A percentile compares a stretch with the other conserved stretches of the same genome.
These are phyloP conservation scores for Lethenteron reissneri DNA, from an alignment of 2,113 vertebrate species.

Conservation along the genomic window DNA sequence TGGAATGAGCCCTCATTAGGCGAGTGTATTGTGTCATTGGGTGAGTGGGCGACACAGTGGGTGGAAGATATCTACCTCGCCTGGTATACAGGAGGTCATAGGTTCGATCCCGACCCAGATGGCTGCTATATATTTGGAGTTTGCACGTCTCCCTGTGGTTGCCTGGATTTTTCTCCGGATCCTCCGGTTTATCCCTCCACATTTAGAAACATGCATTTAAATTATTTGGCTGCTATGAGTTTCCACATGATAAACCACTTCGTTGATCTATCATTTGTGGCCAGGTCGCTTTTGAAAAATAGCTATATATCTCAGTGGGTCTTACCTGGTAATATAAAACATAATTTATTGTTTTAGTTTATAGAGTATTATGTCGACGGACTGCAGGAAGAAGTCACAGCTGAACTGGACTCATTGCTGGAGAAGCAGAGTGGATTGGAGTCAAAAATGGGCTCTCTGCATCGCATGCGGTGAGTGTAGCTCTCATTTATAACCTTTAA, in stretches of 20 bases:
- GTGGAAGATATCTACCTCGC: too few species aligned
- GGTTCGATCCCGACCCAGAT: too few species aligned
- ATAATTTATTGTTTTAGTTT: neutral
- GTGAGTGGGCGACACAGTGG: too few species aligned
- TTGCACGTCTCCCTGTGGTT: too few species aligned
- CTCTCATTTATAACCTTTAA: neutral
- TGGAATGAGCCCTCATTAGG: too few species aligned
- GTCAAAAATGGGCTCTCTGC: slow-evolving; percentile 65
- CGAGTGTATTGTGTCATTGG: too few species aligned
- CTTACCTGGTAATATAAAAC: neutral
- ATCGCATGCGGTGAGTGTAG: slow-evolving; percentile 61
- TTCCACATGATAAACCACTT: neutral
- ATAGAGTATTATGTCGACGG: slow-evolving; percentile 5
- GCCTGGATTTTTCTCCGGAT: too few species aligned
- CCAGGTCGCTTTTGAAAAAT: neutral
- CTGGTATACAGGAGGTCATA: too few species aligned
- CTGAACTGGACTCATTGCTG: slow-evolving; percentile 48
- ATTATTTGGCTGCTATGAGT: neutral
- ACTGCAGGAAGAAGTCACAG: slow-evolving; percentile 46
- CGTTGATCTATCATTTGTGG: neutral
- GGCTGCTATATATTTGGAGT: too few species aligned
- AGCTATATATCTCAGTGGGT: neutral
- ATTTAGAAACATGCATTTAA: neutral
- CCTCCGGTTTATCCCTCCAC: too few species aligned
- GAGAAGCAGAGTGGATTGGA: slow-evolving; percentile 52